phyloP scores from a whole-genome alignment of 2,888 invertebrate species.

The Ganaspis brasiliensis region DNA sequence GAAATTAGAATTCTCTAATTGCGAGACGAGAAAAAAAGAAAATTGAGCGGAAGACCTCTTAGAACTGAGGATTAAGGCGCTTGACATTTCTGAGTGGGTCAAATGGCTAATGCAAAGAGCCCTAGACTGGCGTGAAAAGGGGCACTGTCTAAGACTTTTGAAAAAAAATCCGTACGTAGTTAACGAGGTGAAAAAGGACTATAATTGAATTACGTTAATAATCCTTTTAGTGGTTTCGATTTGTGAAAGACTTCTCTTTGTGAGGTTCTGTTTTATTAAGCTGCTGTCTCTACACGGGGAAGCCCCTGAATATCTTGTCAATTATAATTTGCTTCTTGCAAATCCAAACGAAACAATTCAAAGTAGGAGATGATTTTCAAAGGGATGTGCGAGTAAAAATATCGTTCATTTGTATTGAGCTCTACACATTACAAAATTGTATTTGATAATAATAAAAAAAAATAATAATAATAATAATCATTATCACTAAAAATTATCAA shows the following conservation, averaged over 20 bases:
- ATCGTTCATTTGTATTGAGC: no score
- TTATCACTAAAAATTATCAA: no score
- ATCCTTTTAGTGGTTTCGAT: constrained; percentile 74
- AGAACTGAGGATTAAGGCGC: constrained; percentile 34
- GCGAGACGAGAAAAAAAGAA: background rate
- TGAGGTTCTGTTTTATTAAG: constrained; percentile 70
- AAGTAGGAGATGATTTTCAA: background rate
- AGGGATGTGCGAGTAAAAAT: no score
- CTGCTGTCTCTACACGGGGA: constrained; percentile 69
- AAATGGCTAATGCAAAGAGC: constrained; percentile 24
- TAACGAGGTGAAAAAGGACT: constrained; percentile 70
- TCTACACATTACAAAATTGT: no score
- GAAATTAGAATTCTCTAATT: constrained; percentile 29
- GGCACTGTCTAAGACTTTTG: constrained; percentile 54
- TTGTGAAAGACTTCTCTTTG: constrained; percentile 59
- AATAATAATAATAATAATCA: no score
- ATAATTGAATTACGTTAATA: constrained; percentile 75
- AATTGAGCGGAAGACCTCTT: constrained; percentile 20
- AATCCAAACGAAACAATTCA: constrained; percentile 37
- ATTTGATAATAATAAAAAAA: no score
- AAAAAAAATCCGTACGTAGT: constrained; percentile 69
- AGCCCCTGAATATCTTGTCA: constrained; percentile 63
- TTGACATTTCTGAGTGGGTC: constrained; percentile 33
- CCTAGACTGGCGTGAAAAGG: constrained; percentile 52
- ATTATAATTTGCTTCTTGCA: constrained; percentile 35